These are phyloP conservation scores for Cephus spinipes DNA, from an alignment of 2,888 invertebrate genomes.

Conservation along the genomic window DNA sequence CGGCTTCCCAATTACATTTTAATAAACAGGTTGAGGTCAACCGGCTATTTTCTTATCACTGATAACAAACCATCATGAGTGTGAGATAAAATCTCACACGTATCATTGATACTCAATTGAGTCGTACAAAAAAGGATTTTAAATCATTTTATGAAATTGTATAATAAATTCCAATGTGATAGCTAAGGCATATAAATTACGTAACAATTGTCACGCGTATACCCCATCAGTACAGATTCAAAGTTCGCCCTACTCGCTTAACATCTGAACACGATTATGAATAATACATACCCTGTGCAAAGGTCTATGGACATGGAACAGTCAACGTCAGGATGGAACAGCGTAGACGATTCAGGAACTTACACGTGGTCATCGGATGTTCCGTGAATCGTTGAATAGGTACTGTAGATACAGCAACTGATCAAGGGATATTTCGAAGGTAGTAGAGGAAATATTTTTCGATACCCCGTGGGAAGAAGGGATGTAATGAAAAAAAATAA, in stretches of 20 bases:
- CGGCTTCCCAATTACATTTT: neutral
- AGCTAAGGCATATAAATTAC: neutral
- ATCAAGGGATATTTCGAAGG: neutral
- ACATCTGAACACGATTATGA: neutral
- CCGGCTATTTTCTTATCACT: neutral
- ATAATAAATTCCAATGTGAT: neutral
- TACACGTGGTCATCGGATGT: neutral
- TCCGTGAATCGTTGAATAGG: neutral
- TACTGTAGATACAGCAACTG: neutral
- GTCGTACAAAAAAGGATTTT: neutral
- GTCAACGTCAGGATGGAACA: neutral
- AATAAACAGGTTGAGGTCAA: neutral
- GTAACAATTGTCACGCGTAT: neutral
- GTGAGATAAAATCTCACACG: neutral
- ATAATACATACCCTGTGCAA: neutral
- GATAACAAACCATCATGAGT: neutral
- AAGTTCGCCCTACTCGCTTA: neutral
- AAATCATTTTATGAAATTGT: neutral
- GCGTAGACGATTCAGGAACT: neutral
- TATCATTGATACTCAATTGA: neutral
- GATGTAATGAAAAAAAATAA: too few relatives aligned
- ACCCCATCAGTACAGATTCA: neutral
- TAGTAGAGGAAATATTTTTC: too few relatives aligned
- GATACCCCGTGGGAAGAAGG: too few relatives aligned
- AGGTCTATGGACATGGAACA: neutral